phyloP scores from a whole-genome alignment of 2,113 vertebrate genomes.

The Phoxinus phoxinus region DNA sequence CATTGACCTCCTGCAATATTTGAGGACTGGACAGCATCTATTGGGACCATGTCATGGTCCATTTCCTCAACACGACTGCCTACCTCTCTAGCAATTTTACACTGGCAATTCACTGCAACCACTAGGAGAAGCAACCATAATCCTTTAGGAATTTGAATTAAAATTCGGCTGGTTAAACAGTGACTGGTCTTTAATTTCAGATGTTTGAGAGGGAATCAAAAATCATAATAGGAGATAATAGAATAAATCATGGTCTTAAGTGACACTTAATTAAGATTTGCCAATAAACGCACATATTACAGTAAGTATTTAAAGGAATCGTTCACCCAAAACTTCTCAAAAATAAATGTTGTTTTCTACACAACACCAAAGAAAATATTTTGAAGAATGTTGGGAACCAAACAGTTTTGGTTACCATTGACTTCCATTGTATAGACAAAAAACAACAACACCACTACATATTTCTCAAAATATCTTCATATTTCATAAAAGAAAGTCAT shows the following conservation, averaged over 20 bases:
- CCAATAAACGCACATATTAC: no score
- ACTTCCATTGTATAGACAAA: no score
- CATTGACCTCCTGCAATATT: neutral
- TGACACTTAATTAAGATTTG: slow-evolving; percentile 1
- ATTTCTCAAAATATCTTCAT: no score
- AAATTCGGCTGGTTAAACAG: slow-evolving; percentile 20
- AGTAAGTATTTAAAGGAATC: no score
- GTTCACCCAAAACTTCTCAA: no score
- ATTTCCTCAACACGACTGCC: neutral
- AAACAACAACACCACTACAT: no score
- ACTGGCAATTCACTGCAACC: neutral
- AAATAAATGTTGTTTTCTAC: no score
- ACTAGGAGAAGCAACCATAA: neutral
- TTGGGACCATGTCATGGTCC: neutral
- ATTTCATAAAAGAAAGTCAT: neutral
- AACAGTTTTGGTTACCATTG: no score
- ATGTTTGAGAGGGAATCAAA: slow-evolving; percentile 32
- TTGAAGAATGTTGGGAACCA: neutral
- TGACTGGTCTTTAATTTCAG: slow-evolving; percentile 16
- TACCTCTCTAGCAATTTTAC: neutral
- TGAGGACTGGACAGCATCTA: neutral
- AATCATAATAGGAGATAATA: neutral
- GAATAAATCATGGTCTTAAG: slow-evolving; percentile 30
- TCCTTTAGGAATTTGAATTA: slow-evolving; percentile 7
- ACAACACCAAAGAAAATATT: neutral